Base-by-base conservation (phyloP, 2,888 invertebrate species). In the Elgonia sp. region DNA sequence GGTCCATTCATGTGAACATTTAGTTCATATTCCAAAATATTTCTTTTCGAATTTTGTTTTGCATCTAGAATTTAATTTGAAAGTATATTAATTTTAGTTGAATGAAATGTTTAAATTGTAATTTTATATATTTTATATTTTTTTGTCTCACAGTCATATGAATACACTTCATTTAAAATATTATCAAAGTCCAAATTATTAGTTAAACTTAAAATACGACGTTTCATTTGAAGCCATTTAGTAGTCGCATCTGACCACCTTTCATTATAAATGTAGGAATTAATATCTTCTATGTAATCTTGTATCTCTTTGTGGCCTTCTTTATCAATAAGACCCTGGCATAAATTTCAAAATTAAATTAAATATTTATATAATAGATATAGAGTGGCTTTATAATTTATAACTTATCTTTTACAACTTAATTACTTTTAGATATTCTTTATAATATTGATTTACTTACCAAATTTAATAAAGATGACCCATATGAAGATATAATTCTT, bases 291-390 rank as follows among this genome's bases (percentile, higher is more conserved):
- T 57, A 55, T 21, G n/a, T 63, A 72, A 46, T 63, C 29, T 8
- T 72, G 20, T 18, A 73, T 14, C 7, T 40, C 53, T 10, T 37
- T 8, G 1, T 65, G 21, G 6, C 65, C 73, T 21, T 82, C 18
- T 9, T 60, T 40, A 73, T 82, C 82, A 65, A 82, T 57, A 20
- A 65, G 29, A 46, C 82, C 82, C 82, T 82, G 53, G 69, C 40
- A 67, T 18, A 65, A 42, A 77, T 65, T 65, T 14, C 16, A 57
- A 20, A 10, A 20, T 57, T 8, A 57, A 8, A 57, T 57, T 57
- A 16, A 21, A 57, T 42, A n/a, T 37, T 72, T 46, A 50, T 12
- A 37, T 65, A 14, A 65, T 10, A 39, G 39, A 29, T 39, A 65
- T 67, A 67, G 18, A 0, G 16, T 29, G 29, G 29, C 5, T 29